A percentile compares a stretch with the other conserved stretches of the same genome.
Conservation (phyloP, 2,113 vertebrate genomes). For the Ophthalmolycus amberensis region DNA sequence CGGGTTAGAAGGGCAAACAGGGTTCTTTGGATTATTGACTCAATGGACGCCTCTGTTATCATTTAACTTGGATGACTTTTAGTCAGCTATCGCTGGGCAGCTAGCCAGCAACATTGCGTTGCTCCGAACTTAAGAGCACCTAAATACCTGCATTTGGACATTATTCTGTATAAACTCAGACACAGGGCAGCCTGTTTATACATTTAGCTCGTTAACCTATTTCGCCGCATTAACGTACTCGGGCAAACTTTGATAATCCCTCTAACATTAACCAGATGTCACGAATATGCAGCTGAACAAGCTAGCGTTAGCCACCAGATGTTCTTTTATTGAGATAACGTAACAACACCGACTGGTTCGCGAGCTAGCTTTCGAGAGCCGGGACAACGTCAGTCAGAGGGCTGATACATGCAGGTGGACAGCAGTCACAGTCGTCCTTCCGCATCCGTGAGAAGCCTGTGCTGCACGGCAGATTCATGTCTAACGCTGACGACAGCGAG, state of each 20-base stretch:
- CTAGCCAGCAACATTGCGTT: slow-evolving; percentile 18
- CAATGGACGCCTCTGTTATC: neutral
- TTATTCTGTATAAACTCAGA: neutral
- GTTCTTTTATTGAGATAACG: neutral
- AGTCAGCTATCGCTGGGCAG: neutral
- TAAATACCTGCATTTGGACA: neutral
- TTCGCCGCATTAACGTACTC: neutral
- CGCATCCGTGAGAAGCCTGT: neutral
- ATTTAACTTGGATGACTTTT: slow-evolving; percentile 36
- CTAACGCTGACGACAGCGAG: slow-evolving; percentile 17
- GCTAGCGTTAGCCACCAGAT: slow-evolving; percentile 63
- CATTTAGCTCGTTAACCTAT: neutral
- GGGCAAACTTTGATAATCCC: slow-evolving; percentile 23
- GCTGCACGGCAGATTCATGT: neutral
- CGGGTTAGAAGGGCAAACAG: neutral
- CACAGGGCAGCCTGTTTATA: neutral
- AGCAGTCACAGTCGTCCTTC: neutral
- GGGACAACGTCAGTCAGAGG: too few relatives aligned
- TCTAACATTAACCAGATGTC: neutral
- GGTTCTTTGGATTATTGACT: neutral
- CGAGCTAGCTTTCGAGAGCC: neutral
- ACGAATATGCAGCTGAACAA: slow-evolving; percentile 21
- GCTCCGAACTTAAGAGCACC: slow-evolving; percentile 36
- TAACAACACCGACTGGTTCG: slow-evolving; percentile 3
- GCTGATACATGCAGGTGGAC: neutral